Conservation (phyloP, 2,888 invertebrate species). For the Diogma glabrata region DNA sequence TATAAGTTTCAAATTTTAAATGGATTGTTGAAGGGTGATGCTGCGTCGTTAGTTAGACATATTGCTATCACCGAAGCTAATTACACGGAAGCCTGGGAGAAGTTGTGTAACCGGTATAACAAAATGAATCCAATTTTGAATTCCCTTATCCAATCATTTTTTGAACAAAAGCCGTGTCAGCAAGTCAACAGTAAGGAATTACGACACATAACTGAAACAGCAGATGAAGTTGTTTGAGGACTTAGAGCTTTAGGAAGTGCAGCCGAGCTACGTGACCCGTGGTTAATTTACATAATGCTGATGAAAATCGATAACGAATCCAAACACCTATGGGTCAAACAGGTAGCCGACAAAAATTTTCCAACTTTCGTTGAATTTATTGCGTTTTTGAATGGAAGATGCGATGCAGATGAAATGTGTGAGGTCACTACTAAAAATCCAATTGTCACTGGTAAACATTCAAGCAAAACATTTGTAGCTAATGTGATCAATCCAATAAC, state of each 20-base stretch:
- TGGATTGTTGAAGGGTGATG: neutral
- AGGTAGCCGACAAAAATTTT: neutral
- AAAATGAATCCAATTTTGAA: neutral
- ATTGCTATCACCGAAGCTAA: neutral
- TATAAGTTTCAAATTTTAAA: neutral
- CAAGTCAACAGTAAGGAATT: neutral
- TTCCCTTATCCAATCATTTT: neutral
- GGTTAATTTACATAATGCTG: neutral
- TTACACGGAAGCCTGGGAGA: neutral
- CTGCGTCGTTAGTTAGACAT: too few relatives aligned
- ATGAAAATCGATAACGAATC: neutral
- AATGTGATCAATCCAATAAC: too few relatives aligned
- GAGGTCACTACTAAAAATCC: too few relatives aligned
- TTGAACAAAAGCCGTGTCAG: neutral
- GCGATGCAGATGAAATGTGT: too few relatives aligned
- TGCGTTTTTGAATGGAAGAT: too few relatives aligned
- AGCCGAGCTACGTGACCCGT: neutral
- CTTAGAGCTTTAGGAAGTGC: neutral
- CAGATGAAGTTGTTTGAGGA: too few relatives aligned
- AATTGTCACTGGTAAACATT: too few relatives aligned
- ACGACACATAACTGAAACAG: neutral
- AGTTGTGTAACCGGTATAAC: neutral
- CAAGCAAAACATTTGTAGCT: too few relatives aligned
- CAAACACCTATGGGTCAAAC: neutral
- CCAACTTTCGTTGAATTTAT: neutral